These are phyloP conservation scores for Caenorhabditis plicata DNA, from an alignment of 2,888 invertebrate genomes.

Conservation along the genomic window DNA sequence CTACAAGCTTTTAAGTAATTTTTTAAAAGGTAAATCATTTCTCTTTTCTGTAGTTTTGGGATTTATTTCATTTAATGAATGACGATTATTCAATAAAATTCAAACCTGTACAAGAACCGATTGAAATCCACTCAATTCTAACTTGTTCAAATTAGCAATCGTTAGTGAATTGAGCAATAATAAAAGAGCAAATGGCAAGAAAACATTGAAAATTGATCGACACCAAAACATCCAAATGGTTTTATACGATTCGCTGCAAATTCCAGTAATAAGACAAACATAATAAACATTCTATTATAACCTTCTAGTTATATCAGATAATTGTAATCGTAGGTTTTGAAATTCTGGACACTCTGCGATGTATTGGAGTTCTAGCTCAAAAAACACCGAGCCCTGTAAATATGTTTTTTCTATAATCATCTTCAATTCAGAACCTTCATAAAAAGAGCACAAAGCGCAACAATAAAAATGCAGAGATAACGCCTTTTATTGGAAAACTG, in stretches of 20 bases:
- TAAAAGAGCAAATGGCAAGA: constrained; percentile 47
- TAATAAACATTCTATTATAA: background rate
- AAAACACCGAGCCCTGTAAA: constrained; percentile 34
- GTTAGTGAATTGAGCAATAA: constrained; percentile 43
- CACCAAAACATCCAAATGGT: constrained; percentile 52
- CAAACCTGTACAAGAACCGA: constrained; percentile 38
- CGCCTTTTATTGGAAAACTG: constrained; percentile 28
- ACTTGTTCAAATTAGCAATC: constrained; percentile 30
- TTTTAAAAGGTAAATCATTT: no score
- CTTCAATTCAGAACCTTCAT: no score
- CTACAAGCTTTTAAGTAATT: no score
- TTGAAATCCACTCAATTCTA: constrained; percentile 33
- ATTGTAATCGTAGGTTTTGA: constrained; percentile 24
- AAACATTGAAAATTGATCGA: constrained; percentile 50
- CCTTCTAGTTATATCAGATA: constrained; percentile 34
- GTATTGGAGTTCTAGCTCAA: constrained; percentile 33
- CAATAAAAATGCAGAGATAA: constrained; percentile 16
- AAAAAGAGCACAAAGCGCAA: constrained; percentile 28
- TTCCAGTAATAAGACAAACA: background rate
- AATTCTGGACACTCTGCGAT: constrained; percentile 38
- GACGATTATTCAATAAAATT: no score
- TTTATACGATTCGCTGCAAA: constrained; percentile 33
- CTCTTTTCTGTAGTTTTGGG: no score
- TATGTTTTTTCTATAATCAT: no score
- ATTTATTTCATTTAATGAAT: no score